Evolutionary conservation across 1,140 invertebrate genomes (phyloP), one percentile per base, ranked within the genome.

Genomic region (Hylyphantes graminicola): DNA sequence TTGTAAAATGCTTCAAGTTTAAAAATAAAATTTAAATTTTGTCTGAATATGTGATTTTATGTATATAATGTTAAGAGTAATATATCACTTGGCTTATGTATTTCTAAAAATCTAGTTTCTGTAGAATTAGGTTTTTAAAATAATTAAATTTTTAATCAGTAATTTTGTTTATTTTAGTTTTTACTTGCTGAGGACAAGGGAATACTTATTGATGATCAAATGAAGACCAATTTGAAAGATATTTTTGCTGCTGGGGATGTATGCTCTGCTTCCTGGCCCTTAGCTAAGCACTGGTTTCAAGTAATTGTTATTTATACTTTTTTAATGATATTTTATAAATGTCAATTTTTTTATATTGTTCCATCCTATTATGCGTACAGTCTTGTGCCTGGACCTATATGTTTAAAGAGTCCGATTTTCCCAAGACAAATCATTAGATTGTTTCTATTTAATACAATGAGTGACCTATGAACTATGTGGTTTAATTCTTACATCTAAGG

Each of bases 201-300:
- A 15, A 85, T 98, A 76, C 90, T 92, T 85, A 95, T 99, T 0
- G 93, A 98, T 91, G 94, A 95, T 89, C 92, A 93, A 87, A 95
- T 99, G 93, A 91, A 94, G 89, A 98, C 97, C 15, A 94, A 93
- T 61, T 87, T 94, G 13, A 87, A 87, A 63, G 92, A 96, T 89
- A 92, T 99, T 17, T 99, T 94, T 92, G 97, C 97, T 17, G 97
- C 97, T 73, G 98, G 98, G 11, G 98, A 99, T 92, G 93, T 96
- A 10, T 98, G 96, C 88, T 92, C 92, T 85, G 93, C 94, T 51
- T 89, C 89, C 51, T 99, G 98, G 97, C 88, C 92, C 17, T 87
- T 90, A 74, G 92, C 96, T 0, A 86, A 88, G 50, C 95, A 98
- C 88, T 99, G 98, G 98, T 95, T 98, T 90, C 97, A 92, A 89